Evolutionary conservation across 1,140 invertebrate species (phyloP), one percentile per base, ranked within the genome.

Genomic region (Tetragonula clypearis): DNA sequence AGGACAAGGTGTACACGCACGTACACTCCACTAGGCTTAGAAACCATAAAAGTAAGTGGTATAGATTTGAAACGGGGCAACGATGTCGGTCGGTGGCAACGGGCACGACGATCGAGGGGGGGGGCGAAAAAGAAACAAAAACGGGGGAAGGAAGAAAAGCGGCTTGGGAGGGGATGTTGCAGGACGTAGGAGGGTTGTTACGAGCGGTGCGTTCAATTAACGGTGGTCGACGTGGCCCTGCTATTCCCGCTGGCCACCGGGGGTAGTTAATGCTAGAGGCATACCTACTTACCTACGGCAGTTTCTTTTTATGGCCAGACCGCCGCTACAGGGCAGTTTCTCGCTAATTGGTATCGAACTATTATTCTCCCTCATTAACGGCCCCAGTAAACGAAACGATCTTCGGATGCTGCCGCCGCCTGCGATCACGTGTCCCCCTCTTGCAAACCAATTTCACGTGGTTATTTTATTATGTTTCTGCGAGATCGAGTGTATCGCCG

Each of bases 321-420:
- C 90, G 92, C 90, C 76, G 88, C 83, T 78, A 75, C 76, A 72
- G 82, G 92, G 88, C 92, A 92, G 92, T 94, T 94, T 91, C 90
- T 92, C 91, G 91, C 93, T 95, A 95, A 95, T 95, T 95, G 94
- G 93, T 94, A 95, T 95, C 93, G 94, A 94, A 95, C 94, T 94
- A 93, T 94, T 95, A 95, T 93, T 94, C 87, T 85, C 91, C 86
- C 88, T 92, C 90, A 91, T 93, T 90, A 92, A 93, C 92, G 85
- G 71, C 72, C 55, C 15, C 66, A 72, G 85, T 86, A 90, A 91
- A 89, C 88, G 78, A 58, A 79, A 89, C 79, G 85, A 71, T 85
- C 85, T 87, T 76, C 58, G 15, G 41, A 73, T 81, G 77, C 74
- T 69, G 65, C 12, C 14, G 23, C 62, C 14, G 23, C n/a, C 35